phyloP scores from a whole-genome alignment of 2,888 invertebrate species.

The Pomacea canaliculata region DNA sequence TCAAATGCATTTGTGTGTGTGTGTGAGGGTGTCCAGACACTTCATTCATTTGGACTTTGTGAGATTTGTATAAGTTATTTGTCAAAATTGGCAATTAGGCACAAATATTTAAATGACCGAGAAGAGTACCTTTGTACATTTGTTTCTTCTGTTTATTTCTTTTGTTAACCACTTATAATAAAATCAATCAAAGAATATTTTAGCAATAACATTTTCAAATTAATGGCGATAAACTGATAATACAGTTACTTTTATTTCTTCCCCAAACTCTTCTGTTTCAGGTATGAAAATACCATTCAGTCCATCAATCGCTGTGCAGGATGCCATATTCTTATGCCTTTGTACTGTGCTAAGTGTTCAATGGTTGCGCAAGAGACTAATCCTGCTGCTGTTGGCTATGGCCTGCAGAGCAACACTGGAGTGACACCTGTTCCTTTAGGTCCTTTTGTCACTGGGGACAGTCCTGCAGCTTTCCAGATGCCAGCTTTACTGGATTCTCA shows the following conservation, averaged over 20 bases:
- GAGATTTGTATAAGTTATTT: no score
- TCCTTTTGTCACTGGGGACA: background rate
- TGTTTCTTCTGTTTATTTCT: no score
- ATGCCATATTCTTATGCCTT: constrained; percentile 8
- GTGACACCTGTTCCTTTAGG: no score
- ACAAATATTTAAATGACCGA: no score
- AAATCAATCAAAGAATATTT: no score
- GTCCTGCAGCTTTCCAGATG: background rate
- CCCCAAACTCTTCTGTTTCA: background rate
- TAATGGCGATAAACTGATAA: no score
- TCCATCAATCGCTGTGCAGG: constrained; percentile 8
- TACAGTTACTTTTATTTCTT: no score
- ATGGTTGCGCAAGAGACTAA: background rate
- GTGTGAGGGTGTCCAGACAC: background rate
- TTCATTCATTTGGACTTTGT: no score
- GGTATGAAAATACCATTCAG: constrained; percentile 8
- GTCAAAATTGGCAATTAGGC: no score
- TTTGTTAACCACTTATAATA: no score
- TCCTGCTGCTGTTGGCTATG: background rate
- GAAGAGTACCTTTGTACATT: no score
- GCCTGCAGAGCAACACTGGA: background rate
- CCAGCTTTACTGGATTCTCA: background rate
- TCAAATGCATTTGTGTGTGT: background rate
- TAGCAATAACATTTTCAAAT: no score
- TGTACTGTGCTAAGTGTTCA: constrained; percentile 18